These are phyloP conservation scores for Ochotona princeps DNA, from an alignment of 2,113 vertebrate species.

Conservation along the genomic window DNA sequence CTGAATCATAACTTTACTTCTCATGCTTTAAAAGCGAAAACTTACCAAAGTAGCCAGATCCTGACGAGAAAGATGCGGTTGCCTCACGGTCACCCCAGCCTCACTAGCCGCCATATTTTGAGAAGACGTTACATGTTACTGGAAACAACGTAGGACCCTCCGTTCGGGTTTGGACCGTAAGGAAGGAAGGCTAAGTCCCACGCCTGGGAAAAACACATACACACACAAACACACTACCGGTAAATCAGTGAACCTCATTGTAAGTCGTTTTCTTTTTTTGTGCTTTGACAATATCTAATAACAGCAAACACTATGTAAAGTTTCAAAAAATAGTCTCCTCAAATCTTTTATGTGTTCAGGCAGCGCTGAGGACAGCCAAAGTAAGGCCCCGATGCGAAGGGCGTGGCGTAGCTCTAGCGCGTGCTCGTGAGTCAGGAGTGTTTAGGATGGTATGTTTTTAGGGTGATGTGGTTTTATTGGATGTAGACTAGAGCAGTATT, in stretches of 20 bases:
- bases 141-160: no score
- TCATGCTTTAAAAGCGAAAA: not conserved
- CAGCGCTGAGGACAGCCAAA: accelerated
- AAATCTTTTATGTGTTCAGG: slow-evolving; percentile 39
- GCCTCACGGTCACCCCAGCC: slow-evolving; percentile 87
- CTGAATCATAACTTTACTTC: not conserved
- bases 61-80: slow-evolving; percentile 81
- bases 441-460: no score
- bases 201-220: not conserved
- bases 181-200: not conserved
- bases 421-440: no score
- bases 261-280: not conserved
- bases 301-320: accelerated
- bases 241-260: accelerated
- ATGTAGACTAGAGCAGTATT: no score
- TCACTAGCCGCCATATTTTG: slow-evolving; percentile 93
- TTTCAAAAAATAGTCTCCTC: not conserved
- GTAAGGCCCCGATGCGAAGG: not conserved
- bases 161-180: no score
- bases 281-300: not conserved
- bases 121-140: slow-evolving; percentile 45
- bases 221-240: accelerated
- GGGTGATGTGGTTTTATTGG: no score
- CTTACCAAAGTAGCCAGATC: slow-evolving; percentile 89
- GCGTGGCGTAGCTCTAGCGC: no score